Percentiles rank a stretch among this genome's conserved stretches.
phyloP scores from a whole-genome alignment of 2,888 invertebrate genomes.

The Meghimatium bilineatum region DNA sequence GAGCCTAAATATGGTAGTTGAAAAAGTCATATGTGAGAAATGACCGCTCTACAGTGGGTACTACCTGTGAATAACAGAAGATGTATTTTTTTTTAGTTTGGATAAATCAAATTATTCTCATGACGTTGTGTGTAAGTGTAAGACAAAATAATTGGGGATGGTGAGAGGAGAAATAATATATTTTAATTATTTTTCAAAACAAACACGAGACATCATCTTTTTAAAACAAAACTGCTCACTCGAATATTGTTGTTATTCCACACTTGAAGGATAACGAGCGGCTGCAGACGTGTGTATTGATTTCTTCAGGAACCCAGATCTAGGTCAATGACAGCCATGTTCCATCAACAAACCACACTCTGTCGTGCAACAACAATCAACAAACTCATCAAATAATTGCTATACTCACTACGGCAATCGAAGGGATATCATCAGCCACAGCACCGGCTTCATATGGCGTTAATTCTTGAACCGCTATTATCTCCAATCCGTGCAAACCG shows the following conservation, averaged over 20 bases:
- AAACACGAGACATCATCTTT: no score
- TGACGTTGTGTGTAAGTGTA: no score
- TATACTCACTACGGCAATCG: constrained; percentile 33
- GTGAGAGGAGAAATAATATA: no score
- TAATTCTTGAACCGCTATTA: constrained; percentile 19
- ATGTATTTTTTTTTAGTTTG: no score
- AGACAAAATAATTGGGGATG: no score
- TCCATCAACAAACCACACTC: neutral
- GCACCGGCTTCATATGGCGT: neutral
- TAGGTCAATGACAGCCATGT: neutral
- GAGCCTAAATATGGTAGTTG: no score
- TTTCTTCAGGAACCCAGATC: neutral
- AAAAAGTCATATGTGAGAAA: no score
- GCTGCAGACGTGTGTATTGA: neutral
- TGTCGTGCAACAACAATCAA: neutral
- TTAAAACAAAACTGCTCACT: neutral
- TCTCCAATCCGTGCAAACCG: constrained; percentile 17
- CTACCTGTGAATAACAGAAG: no score
- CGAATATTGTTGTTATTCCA: neutral
- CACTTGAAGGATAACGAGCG: neutral
- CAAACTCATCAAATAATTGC: neutral
- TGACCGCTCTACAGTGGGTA: no score
- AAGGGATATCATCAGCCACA: constrained; percentile 20
- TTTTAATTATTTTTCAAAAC: no score
- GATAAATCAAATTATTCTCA: no score